phyloP scores from a whole-genome alignment of 2,888 invertebrate genomes.

The Andrena trimmerana region DNA sequence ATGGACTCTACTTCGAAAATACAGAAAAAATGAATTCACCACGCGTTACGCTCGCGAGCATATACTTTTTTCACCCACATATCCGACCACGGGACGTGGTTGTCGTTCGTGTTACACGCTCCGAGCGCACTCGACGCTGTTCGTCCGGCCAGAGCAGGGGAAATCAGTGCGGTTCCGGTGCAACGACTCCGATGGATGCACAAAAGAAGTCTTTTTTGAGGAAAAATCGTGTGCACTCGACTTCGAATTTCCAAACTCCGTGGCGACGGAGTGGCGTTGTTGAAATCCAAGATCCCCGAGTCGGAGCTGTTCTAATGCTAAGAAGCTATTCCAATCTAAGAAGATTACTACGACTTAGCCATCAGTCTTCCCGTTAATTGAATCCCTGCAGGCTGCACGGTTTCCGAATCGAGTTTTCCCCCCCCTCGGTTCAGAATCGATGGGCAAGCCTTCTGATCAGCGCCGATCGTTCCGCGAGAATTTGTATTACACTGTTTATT shows the following conservation, averaged over 20 bases:
- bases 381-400: not conserved
- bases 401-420: not conserved
- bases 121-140: constrained; percentile 19
- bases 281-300: too few relatives aligned
- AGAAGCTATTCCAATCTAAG: not conserved
- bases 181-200: constrained; percentile 41
- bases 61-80: constrained; percentile 21
- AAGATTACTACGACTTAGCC: constrained; percentile 4
- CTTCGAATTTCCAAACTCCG: too few relatives aligned
- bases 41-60: constrained; percentile 39
- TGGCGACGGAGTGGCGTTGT: too few relatives aligned
- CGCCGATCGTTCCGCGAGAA: constrained; percentile 9
- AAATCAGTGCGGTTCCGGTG: constrained; percentile 69
- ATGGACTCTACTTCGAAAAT: not conserved
- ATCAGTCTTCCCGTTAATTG: constrained; percentile 15
- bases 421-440: not conserved
- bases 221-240: too few relatives aligned
- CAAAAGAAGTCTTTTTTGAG: too few relatives aligned
- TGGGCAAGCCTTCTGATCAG: constrained; percentile 20
- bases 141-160: constrained; percentile 31
- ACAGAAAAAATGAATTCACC: constrained; percentile 19
- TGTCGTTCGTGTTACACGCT: constrained; percentile 25
- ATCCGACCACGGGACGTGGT: not conserved
- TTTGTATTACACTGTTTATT: constrained; percentile 34
- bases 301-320: too few relatives aligned